These are phyloP conservation scores for Brachypterus glaber DNA, from an alignment of 2,888 invertebrate genomes.

Conservation along the genomic window DNA sequence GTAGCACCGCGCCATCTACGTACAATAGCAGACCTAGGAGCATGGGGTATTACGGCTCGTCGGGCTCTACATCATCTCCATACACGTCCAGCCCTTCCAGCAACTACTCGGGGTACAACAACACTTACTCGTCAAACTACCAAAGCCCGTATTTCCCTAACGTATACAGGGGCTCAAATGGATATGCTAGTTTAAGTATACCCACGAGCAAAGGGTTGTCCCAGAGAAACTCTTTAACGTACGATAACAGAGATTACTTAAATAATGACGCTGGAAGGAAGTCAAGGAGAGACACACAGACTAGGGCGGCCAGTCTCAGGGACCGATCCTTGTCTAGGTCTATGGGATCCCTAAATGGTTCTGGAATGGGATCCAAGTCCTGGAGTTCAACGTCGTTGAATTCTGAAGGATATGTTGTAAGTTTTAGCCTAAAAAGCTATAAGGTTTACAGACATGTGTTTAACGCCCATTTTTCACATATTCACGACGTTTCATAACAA, in stretches of 20 bases:
- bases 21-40: conserved; percentile 32
- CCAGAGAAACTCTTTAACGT: conserved; percentile 43
- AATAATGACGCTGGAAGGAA: conserved; percentile 40
- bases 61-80: conserved; percentile 24
- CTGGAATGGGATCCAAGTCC: conserved; percentile 45
- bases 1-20: conserved; percentile 20
- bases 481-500: no score
- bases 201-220: conserved; percentile 50
- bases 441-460: no score
- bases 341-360: conserved; percentile 28
- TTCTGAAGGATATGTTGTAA: conserved; percentile 81
- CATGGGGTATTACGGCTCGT: conserved; percentile 30
- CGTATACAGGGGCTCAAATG: conserved; percentile 46
- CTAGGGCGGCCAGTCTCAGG: conserved; percentile 29
- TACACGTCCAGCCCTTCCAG: conserved; percentile 3
- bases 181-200: conserved; percentile 57
- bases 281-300: conserved; percentile 31
- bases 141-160: conserved; percentile 42
- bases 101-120: neutral
- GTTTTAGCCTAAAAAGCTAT: no score
- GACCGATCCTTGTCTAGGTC: conserved; percentile 36
- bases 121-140: conserved; percentile 31
- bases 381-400: conserved; percentile 60
- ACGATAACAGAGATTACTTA: conserved; percentile 38
- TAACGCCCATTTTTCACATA: no score